A percentile compares a stretch with the other conserved stretches of the same genome.
Evolutionary conservation across 1,140 invertebrate genomes (phyloP).

Genomic region (Hylaeus anthracinus): DNA sequence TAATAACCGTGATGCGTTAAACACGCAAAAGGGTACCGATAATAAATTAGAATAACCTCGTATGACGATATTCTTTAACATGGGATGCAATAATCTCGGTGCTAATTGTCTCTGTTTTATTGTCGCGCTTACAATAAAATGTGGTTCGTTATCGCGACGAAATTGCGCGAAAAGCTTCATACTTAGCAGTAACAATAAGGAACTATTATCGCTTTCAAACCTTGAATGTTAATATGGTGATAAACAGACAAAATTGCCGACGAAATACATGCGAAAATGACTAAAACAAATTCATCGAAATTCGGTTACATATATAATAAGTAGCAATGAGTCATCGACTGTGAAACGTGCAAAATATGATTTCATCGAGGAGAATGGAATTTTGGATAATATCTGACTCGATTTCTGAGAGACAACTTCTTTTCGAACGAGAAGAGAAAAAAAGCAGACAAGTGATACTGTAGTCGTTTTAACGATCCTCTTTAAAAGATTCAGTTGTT

Average conservation of each 20-base stretch:
- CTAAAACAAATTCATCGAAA: neutral
- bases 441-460: too few species aligned
- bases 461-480: too few species aligned
- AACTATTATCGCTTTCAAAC: neutral
- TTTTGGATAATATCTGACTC: too few species aligned
- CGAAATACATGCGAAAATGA: too few species aligned
- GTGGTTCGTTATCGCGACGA: neutral
- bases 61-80: neutral
- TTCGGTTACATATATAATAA: neutral
- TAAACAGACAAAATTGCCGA: neutral
- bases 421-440: too few species aligned
- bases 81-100: neutral
- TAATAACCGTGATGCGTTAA: too few species aligned
- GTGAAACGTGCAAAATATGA: too few species aligned
- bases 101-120: neutral
- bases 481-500: neutral
- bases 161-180: neutral
- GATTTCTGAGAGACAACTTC: too few species aligned
- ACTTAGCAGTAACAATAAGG: neutral
- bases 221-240: constrained; percentile 1
- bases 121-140: neutral
- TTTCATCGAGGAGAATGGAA: too few species aligned
- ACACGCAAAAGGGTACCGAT: neutral
- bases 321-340: neutral
- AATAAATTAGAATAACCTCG: neutral